phyloP scores from a whole-genome alignment of 2,888 invertebrate genomes.

The Spisula subtruncata region DNA sequence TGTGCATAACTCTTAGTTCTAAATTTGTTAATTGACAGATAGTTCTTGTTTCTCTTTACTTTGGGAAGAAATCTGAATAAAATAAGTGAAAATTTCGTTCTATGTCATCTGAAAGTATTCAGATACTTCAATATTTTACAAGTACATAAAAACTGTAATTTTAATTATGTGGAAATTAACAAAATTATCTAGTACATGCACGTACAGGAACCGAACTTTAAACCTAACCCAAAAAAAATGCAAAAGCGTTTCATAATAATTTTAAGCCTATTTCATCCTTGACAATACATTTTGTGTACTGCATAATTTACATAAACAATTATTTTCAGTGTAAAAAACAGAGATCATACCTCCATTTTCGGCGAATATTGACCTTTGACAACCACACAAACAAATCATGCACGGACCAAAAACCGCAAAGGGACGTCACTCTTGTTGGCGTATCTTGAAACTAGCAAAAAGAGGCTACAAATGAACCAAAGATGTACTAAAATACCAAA shows the following conservation, averaged over 20 bases:
- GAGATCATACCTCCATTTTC: constrained; percentile 42
- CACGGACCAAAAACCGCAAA: constrained; percentile 24
- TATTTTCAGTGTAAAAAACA: not conserved
- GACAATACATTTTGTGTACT: no score
- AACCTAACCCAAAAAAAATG: not conserved
- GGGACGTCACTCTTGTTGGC: constrained; percentile 48
- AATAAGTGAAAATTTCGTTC: no score
- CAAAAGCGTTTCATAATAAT: not conserved
- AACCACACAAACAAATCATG: constrained; percentile 47
- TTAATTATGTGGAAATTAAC: no score
- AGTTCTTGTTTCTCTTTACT: no score
- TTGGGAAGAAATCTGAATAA: no score
- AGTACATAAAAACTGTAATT: no score
- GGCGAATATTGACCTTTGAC: constrained; percentile 39
- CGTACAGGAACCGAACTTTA: constrained; percentile 23
- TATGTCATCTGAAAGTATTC: no score
- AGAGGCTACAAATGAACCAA: not conserved
- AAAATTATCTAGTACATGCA: not conserved
- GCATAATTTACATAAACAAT: no score
- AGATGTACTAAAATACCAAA: no score
- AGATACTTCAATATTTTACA: no score
- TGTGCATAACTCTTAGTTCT: no score
- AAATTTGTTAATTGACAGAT: no score
- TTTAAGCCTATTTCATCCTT: not conserved
- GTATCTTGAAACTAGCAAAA: not conserved